A percentile compares a stretch with the other conserved stretches of the same genome.
Evolutionary conservation across 1,140 invertebrate genomes (phyloP).

Genomic region (Zaprionus tsacasi): DNA sequence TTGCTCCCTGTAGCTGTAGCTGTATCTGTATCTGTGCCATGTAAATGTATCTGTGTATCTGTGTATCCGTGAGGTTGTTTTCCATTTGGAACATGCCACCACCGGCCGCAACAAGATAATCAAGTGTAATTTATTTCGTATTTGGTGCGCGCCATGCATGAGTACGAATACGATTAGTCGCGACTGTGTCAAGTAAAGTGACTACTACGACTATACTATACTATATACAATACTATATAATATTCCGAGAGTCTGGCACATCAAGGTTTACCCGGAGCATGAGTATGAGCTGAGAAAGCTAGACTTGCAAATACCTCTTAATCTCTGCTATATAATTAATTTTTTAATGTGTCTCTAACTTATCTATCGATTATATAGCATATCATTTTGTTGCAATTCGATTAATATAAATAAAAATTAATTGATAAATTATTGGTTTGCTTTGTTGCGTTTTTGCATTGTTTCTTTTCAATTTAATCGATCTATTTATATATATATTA

Average conservation of each 20-base stretch:
- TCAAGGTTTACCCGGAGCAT: not conserved
- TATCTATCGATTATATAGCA: too few relatives aligned
- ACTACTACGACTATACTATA: slow-evolving; percentile 32
- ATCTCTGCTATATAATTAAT: not conserved
- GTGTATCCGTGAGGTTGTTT: slow-evolving; percentile 63
- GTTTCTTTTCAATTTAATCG: not conserved
- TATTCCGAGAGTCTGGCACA: slow-evolving; percentile 42
- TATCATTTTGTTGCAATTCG: too few relatives aligned
- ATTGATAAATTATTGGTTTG: too few relatives aligned
- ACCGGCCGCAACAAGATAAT: slow-evolving; percentile 77
- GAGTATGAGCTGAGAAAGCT: not conserved
- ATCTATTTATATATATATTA: not conserved
- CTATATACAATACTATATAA: slow-evolving; percentile 18
- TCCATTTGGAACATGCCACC: slow-evolving; percentile 62
- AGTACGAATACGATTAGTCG: slow-evolving; percentile 44
- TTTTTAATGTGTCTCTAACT: too few relatives aligned
- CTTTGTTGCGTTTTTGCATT: too few relatives aligned
- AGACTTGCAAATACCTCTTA: not conserved
- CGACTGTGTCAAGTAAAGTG: slow-evolving; percentile 20
- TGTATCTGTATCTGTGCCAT: not conserved
- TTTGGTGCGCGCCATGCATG: slow-evolving; percentile 79
- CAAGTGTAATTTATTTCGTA: slow-evolving; percentile 84
- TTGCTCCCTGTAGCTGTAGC: not conserved
- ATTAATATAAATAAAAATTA: too few relatives aligned
- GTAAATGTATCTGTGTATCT: not conserved